These are phyloP conservation scores for Trachythela sp. DNA, from an alignment of 64 coral and sea anemone genomes.

Conservation along the genomic window DNA sequence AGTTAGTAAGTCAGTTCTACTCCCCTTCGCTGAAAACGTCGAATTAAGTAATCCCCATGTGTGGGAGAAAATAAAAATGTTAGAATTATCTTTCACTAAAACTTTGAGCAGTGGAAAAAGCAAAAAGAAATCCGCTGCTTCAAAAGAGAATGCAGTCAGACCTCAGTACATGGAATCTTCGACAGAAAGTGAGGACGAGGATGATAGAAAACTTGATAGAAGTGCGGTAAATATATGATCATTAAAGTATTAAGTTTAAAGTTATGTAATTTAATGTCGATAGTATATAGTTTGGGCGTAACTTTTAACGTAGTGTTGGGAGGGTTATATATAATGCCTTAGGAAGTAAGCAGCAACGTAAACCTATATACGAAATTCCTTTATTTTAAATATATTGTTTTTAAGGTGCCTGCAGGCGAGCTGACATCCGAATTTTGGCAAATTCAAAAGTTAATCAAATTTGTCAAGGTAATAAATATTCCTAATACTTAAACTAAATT, in stretches of 20 bases:
- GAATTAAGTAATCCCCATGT: no score
- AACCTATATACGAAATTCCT: no score
- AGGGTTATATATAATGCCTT: no score
- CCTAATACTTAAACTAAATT: neutral
- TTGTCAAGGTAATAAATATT: conserved; percentile 55
- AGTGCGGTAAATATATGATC: conserved; percentile 53
- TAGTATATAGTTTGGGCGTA: neutral
- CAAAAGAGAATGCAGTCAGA: neutral
- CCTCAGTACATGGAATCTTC: conserved; percentile 71
- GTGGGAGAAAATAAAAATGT: neutral
- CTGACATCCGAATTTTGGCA: conserved; percentile 88
- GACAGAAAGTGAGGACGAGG: conserved; percentile 87
- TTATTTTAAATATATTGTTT: no score
- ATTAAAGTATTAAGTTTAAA: neutral
- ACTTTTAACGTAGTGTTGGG: no score
- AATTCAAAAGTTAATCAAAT: conserved; percentile 80
- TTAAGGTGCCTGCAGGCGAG: conserved; percentile 28
- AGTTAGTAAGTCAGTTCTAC: no score
- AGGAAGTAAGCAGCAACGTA: no score
- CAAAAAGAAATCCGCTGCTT: neutral
- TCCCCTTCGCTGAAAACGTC: no score
- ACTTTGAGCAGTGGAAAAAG: neutral
- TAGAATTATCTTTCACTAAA: neutral
- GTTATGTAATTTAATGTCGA: no score
- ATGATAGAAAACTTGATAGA: conserved; percentile 78